phyloP scores from a whole-genome alignment of 1,140 invertebrate genomes.

The Philopotamus ludificatus region DNA sequence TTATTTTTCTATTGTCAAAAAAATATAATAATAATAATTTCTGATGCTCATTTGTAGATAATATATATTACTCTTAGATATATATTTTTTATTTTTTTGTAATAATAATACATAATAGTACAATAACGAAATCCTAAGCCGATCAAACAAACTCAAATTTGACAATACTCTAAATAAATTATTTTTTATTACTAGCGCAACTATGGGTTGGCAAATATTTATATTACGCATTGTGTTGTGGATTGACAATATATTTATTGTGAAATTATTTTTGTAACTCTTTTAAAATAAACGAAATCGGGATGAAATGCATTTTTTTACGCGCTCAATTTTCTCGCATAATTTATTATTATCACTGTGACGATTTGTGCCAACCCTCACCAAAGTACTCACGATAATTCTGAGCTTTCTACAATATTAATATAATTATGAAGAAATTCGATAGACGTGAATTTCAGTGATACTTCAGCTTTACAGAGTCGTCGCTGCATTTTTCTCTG shows the following conservation, averaged over 20 bases:
- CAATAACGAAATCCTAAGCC: too few species aligned
- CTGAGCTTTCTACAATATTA: constrained; percentile 30
- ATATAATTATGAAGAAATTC: constrained; percentile 38
- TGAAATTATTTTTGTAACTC: constrained; percentile 24
- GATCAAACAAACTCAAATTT: too few species aligned
- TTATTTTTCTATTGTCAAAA: too few species aligned
- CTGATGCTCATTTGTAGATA: constrained; percentile 28
- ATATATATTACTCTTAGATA: too few species aligned
- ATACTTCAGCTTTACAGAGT: constrained; percentile 41
- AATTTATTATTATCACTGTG: constrained; percentile 3
- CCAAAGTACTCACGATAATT: constrained; percentile 25
- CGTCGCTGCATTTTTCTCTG: constrained; percentile 39
- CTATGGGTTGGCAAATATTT: constrained; percentile 29
- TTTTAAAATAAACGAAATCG: constrained; percentile 4
- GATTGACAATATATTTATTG: constrained; percentile 22
- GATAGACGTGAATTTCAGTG: constrained; percentile 40
- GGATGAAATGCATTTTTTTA: background rate
- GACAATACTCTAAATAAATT: constrained; percentile 9
- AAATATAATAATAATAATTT: constrained; percentile 31
- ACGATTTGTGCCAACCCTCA: constrained; percentile 39
- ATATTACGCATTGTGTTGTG: constrained; percentile 17
- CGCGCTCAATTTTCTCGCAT: background rate
- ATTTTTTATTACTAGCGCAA: constrained; percentile 20
- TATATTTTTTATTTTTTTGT: too few species aligned
- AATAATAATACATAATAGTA: too few species aligned